Conservation (phyloP, 2,797 vertebrate genomes). For the Coccyzus lansbergi region DNA sequence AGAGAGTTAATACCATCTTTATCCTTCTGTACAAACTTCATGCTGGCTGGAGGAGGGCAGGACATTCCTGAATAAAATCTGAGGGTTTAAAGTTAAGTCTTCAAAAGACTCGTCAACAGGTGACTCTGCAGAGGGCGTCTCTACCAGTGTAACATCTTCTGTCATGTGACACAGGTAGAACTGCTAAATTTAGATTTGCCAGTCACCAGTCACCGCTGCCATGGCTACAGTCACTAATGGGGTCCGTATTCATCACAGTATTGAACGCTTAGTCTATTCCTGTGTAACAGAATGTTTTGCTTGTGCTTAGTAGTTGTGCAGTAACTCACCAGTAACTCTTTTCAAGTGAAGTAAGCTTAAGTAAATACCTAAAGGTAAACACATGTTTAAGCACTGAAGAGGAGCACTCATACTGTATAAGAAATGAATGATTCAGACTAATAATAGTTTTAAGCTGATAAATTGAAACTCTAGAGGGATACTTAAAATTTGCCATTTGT, state of each 20-base stretch:
- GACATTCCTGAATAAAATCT: background rate
- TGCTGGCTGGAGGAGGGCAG: background rate
- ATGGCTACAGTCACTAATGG: background rate
- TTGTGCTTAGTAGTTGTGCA: background rate
- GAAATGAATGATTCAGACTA: background rate
- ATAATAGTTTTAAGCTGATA: background rate
- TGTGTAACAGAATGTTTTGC: background rate
- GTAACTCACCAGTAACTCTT: background rate
- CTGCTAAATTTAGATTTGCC: background rate
- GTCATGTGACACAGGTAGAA: background rate
- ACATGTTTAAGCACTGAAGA: background rate
- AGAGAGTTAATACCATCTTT: background rate
- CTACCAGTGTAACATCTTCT: background rate
- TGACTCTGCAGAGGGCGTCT: background rate
- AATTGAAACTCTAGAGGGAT: background rate
- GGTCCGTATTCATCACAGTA: background rate
- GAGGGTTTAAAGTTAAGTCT: background rate
- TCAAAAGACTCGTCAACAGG: background rate
- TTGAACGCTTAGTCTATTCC: background rate
- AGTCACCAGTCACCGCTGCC: background rate
- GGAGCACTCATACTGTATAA: background rate
- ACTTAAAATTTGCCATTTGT: background rate
- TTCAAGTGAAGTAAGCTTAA: background rate
- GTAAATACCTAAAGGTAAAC: slow-evolving; percentile 4
- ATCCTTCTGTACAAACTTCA: background rate